Conservation (phyloP, 2,888 invertebrate species). For the Aquatica leii region DNA sequence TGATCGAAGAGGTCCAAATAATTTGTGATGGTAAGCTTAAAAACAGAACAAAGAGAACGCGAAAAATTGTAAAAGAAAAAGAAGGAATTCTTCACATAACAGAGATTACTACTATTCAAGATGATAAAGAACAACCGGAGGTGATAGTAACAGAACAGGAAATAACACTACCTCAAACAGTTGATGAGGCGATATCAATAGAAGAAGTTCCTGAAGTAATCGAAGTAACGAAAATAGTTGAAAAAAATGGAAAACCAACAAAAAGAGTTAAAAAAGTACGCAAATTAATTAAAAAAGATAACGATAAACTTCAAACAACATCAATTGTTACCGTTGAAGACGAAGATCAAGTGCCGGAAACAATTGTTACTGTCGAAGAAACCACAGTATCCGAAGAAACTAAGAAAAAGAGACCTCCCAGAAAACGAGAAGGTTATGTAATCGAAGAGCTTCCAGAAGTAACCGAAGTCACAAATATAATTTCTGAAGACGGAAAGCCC, state of each 20-base stretch:
- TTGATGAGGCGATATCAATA: constrained; percentile 45
- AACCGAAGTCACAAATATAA: constrained; percentile 41
- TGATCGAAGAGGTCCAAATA: constrained; percentile 46
- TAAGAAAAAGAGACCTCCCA: constrained; percentile 25
- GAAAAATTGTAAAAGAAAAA: constrained; percentile 46
- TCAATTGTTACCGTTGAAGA: constrained; percentile 54
- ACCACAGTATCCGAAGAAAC: constrained; percentile 42
- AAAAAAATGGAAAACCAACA: constrained; percentile 50
- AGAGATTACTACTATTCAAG: constrained; percentile 38
- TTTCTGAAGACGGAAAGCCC: constrained; percentile 53
- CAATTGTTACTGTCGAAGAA: constrained; percentile 49
- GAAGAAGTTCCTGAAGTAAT: constrained; percentile 49
- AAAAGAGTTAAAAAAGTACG: constrained; percentile 45
- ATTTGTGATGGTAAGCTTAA: constrained; percentile 46
- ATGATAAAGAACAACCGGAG: constrained; percentile 36
- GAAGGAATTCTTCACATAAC: constrained; percentile 48
- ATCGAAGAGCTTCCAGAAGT: constrained; percentile 40
- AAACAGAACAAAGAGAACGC: constrained; percentile 43
- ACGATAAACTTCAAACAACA: constrained; percentile 48
- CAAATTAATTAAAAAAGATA: constrained; percentile 36
- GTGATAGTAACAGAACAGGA: constrained; percentile 33
- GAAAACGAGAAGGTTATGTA: constrained; percentile 25
- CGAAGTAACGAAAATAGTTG: constrained; percentile 53
- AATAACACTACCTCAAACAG: constrained; percentile 44
- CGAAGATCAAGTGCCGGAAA: constrained; percentile 53